Conservation (phyloP, 2,113 vertebrate genomes). For the Hippolais icterina region DNA sequence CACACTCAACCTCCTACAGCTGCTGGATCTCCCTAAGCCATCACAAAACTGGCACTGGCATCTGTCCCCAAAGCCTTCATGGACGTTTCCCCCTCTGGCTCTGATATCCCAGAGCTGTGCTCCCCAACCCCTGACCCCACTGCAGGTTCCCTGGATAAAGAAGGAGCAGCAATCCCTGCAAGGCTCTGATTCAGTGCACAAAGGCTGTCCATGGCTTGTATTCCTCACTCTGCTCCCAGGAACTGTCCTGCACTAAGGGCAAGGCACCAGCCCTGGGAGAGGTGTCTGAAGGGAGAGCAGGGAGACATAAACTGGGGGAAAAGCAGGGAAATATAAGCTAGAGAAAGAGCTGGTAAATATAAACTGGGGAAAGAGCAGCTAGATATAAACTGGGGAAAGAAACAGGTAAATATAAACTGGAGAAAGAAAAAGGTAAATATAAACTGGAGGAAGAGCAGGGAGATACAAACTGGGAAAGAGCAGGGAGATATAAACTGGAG, state of each 20-base stretch:
- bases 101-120: rapidly evolving
- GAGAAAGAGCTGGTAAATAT: too few relatives aligned
- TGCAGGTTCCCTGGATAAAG: rapidly evolving
- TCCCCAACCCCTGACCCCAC: not conserved
- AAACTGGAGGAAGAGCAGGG: too few relatives aligned
- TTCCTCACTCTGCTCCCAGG: not conserved
- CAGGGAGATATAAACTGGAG: not conserved
- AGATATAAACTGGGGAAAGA: too few relatives aligned
- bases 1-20: not conserved
- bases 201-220: rapidly evolving
- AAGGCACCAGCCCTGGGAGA: not conserved
- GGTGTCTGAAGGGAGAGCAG: too few relatives aligned
- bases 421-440: not conserved
- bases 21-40: not conserved
- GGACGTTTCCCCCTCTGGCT: not conserved
- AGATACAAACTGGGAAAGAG: too few relatives aligned
- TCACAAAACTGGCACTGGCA: not conserved
- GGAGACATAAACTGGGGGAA: too few relatives aligned
- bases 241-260: not conserved
- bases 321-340: too few relatives aligned
- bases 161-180: not conserved
- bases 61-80: not conserved
- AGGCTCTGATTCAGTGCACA: not conserved
- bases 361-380: too few relatives aligned
- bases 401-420: not conserved